Conservation (phyloP, 1,140 invertebrate species). For the Diorhabda carinulata region DNA sequence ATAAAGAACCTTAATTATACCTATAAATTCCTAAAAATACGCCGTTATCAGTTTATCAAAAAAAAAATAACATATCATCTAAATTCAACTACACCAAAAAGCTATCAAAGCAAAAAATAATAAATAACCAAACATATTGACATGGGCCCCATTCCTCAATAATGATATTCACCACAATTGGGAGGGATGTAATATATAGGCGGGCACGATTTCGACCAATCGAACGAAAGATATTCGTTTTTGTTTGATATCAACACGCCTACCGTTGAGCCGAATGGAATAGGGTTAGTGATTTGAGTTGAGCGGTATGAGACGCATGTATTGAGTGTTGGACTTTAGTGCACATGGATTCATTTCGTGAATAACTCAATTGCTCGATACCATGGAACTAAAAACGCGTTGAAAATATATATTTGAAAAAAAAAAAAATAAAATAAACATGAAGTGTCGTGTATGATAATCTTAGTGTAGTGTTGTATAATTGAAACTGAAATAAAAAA, state of each 20-base stretch:
- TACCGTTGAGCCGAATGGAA: slow-evolving; percentile 15
- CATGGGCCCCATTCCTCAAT: slow-evolving; percentile 39
- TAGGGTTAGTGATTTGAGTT: slow-evolving; percentile 5
- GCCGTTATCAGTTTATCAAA: slow-evolving; percentile 38
- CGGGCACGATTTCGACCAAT: slow-evolving; percentile 25
- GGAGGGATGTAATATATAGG: slow-evolving; percentile 27
- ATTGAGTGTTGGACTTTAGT: background rate
- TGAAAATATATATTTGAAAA: no score
- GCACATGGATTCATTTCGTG: slow-evolving; percentile 9
- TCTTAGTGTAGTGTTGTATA: slow-evolving; percentile 29
- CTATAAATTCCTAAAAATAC: slow-evolving; percentile 26
- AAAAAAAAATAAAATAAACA: background rate
- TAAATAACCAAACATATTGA: slow-evolving; percentile 48
- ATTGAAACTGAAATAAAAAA: slow-evolving; percentile 29
- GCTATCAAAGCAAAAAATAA: slow-evolving; percentile 40
- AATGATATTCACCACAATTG: slow-evolving; percentile 42
- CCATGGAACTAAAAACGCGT: no score
- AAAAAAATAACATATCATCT: slow-evolving; percentile 45
- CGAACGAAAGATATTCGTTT: background rate
- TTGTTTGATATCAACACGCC: slow-evolving; percentile 24
- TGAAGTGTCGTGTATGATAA: slow-evolving; percentile 13
- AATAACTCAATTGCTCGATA: background rate
- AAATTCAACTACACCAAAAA: slow-evolving; percentile 44
- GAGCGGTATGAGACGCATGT: slow-evolving; percentile 6
- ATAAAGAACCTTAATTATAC: slow-evolving; percentile 22